Conservation (phyloP, 2,888 invertebrate genomes). For the Quadriops clusia region DNA sequence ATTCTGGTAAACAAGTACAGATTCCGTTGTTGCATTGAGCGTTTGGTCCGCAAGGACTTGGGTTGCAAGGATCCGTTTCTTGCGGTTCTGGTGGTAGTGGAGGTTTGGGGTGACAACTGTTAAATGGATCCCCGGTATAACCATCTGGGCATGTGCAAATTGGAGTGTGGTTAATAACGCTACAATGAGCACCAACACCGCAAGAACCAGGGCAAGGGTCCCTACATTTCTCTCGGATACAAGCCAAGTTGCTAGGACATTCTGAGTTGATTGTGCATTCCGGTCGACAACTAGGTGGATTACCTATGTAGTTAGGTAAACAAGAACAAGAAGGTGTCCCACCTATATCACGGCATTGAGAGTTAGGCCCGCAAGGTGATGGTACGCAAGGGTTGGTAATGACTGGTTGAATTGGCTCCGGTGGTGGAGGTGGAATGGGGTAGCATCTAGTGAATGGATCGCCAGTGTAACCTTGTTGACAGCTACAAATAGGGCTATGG, state of each 20-base stretch:
- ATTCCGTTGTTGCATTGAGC: constrained; percentile 52
- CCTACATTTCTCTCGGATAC: constrained; percentile 59
- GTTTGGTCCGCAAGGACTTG: constrained; percentile 56
- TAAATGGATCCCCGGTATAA: constrained; percentile 55
- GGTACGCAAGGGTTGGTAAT: constrained; percentile 53
- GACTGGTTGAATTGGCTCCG: constrained; percentile 26
- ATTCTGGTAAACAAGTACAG: constrained; percentile 60
- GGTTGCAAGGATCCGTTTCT: constrained; percentile 51
- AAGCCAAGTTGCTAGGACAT: constrained; percentile 58
- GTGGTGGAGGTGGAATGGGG: constrained; percentile 34
- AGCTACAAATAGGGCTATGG: constrained; percentile 70
- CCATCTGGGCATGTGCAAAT: constrained; percentile 53
- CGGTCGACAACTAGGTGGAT: constrained; percentile 60
- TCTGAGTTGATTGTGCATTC: constrained; percentile 63
- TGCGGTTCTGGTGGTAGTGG: constrained; percentile 31
- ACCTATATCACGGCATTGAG: constrained; percentile 50
- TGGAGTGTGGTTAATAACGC: constrained; percentile 56
- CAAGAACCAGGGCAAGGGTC: constrained; percentile 66
- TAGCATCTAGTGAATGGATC: constrained; percentile 59
- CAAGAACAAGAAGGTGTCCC: constrained; percentile 55
- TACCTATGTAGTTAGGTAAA: constrained; percentile 50
- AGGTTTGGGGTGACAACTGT: constrained; percentile 46
- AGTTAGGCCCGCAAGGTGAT: constrained; percentile 56
- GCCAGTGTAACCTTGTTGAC: constrained; percentile 48
- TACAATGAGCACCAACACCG: constrained; percentile 50